phyloP scores from a whole-genome alignment of 2,797 vertebrate species.

The Gambelia wislizenii region DNA sequence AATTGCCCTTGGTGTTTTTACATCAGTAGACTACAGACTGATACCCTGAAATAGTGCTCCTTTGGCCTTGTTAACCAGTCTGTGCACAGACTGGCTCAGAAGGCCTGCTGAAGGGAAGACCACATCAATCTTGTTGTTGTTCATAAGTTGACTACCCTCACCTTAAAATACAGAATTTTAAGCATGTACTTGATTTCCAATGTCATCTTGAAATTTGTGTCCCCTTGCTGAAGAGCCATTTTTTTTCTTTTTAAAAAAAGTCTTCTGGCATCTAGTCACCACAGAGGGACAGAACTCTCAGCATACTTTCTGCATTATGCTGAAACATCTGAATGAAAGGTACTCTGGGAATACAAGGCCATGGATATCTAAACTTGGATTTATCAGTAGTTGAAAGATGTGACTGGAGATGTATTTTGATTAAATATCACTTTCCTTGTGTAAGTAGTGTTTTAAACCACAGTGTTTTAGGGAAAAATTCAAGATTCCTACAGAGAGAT shows the following conservation, averaged over 20 bases:
- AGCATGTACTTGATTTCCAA: not conserved
- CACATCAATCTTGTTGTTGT: not conserved
- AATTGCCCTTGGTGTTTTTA: not conserved
- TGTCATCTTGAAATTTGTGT: not conserved
- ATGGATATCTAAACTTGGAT: not conserved
- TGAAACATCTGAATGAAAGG: not conserved
- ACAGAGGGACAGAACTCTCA: not conserved
- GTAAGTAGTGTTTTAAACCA: not conserved
- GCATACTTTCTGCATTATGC: not conserved
- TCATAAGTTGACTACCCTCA: not conserved
- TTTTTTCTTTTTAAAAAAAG: not conserved
- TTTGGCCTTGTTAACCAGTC: not conserved
- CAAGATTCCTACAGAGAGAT: not conserved
- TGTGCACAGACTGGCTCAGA: too few species aligned
- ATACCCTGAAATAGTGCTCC: not conserved
- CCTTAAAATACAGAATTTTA: not conserved
- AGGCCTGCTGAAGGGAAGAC: not conserved
- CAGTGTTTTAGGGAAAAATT: not conserved
- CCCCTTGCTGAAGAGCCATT: not conserved
- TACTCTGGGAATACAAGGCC: not conserved
- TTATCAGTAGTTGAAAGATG: not conserved
- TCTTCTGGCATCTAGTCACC: not conserved
- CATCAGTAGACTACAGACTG: not conserved
- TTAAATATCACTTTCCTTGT: not conserved
- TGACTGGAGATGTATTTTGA: not conserved